Conservation (phyloP, 2,888 invertebrate species). For the Thera obeliscata region DNA sequence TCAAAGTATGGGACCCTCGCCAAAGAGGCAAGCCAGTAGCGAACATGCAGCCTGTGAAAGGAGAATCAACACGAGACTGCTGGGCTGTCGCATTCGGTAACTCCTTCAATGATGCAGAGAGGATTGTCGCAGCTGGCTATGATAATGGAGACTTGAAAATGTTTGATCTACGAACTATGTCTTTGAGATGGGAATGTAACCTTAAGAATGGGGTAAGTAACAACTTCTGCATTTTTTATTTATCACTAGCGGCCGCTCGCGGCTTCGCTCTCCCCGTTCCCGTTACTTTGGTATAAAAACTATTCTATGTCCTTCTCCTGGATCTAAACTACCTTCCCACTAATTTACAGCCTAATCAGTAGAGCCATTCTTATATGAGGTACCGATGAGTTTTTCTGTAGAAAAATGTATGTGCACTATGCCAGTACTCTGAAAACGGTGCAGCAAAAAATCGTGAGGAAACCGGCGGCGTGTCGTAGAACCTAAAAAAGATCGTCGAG, state of each 20-base stretch:
- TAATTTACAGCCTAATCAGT: no score
- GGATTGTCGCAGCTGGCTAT: conserved; percentile 95
- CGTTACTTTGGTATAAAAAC: no score
- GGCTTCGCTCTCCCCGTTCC: no score
- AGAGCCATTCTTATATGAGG: no score
- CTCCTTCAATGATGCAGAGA: conserved; percentile 93
- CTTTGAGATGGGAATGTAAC: conserved; percentile 95
- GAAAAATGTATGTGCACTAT: no score
- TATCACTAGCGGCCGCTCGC: background rate
- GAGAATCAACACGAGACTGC: conserved; percentile 92
- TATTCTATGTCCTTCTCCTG: no score
- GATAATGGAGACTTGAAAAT: conserved; percentile 98
- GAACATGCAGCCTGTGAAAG: conserved; percentile 91
- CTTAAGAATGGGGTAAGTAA: conserved; percentile 92
- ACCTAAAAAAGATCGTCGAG: no score
- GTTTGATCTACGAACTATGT: conserved; percentile 94
- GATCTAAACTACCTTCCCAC: no score
- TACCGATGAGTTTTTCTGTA: no score
- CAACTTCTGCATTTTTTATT: background rate
- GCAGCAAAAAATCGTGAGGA: no score
- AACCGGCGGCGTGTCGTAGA: no score
- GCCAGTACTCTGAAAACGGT: no score
- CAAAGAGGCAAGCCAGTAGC: conserved; percentile 95
- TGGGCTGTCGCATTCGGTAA: conserved; percentile 98
- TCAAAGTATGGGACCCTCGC: conserved; percentile 98